phyloP scores from a whole-genome alignment of 2,888 invertebrate species.

The Anagyrus pseudococci region DNA sequence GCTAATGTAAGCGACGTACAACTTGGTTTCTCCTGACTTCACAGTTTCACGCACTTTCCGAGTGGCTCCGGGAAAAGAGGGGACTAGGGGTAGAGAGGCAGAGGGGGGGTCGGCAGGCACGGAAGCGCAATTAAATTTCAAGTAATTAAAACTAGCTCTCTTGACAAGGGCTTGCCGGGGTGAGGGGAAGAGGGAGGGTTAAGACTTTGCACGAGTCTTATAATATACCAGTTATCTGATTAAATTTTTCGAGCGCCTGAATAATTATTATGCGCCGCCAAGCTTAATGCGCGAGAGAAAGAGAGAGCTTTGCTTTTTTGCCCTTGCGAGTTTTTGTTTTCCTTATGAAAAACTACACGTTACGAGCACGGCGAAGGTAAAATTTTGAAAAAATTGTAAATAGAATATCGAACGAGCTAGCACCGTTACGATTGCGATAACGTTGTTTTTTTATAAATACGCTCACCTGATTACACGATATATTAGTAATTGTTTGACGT shows the following conservation, averaged over 20 bases:
- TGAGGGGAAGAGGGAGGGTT: neutral
- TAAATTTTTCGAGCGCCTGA: slow-evolving; percentile 30
- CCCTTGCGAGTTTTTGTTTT: too few relatives aligned
- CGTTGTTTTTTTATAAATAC: too few relatives aligned
- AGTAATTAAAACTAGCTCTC: slow-evolving; percentile 37
- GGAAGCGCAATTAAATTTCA: slow-evolving; percentile 37
- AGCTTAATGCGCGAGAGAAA: slow-evolving; percentile 12
- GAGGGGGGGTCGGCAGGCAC: slow-evolving; percentile 8
- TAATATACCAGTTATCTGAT: slow-evolving; percentile 31
- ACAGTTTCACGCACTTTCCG: slow-evolving; percentile 24
- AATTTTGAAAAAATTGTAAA: too few relatives aligned
- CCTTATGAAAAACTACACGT: too few relatives aligned
- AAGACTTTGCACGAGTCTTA: slow-evolving; percentile 23
- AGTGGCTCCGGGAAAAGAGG: slow-evolving; percentile 6
- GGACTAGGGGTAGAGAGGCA: neutral
- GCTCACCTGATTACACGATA: too few relatives aligned
- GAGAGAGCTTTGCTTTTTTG: too few relatives aligned
- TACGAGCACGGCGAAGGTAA: too few relatives aligned
- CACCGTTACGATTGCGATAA: too few relatives aligned
- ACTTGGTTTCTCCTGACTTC: slow-evolving; percentile 34
- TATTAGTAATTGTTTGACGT: too few relatives aligned
- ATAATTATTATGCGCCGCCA: slow-evolving; percentile 23
- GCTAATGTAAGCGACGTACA: slow-evolving; percentile 35
- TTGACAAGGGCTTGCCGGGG: slow-evolving; percentile 27
- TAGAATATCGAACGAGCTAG: too few relatives aligned